Evolutionary conservation across 2,797 vertebrate genomes (phyloP), one percentile per base, ranked within the genome.

Genomic region (Valencia hispanica): DNA sequence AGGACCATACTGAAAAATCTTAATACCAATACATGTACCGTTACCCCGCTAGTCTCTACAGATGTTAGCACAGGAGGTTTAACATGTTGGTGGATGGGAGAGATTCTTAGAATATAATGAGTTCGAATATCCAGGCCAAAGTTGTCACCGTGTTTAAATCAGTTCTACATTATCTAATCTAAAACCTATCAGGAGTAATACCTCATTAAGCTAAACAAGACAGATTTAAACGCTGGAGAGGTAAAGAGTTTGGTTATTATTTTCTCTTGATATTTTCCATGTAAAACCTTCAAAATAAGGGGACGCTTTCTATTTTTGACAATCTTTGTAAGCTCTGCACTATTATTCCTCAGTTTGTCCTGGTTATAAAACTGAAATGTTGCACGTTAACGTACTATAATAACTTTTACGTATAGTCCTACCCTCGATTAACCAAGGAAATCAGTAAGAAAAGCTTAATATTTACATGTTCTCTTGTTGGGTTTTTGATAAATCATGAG

Each of bases 401-500:
- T n/a, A n/a, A n/a, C n/a, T n/a, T n/a, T n/a, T n/a, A n/a, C n/a
- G n/a, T n/a, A 36, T 14, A 39, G 61, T 18, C 1, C 20, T 65
- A 8, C 22, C 22, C 51, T 65, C 10, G 18, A 41, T 25, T 43
- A 41, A 68, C 22, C 68, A 17, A 47, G 75, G 43, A 85, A 84
- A 72, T 81, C 30, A 75, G 83, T 81, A 79, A 72, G 74, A 84
- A 84, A 86, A 86, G 81, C 85, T 82, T 90, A 91, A 92, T 85
- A 89, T 90, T 86, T 72, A 59, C 87, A 87, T 63, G 81, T 90
- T 88, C 88, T 86, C 71, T 88, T 87, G 87, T 84, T 89, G 87
- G 1, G 87, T 90, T 88, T 89, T 86, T 65, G 47, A 88, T 88
- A 88, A 90, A 91, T 92, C 86, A 84, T 79, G 87, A 90, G 86